A percentile compares a stretch with the other conserved stretches of the same genome.
These are phyloP conservation scores for Linnaemya tessellans DNA, from an alignment of 2,888 invertebrate species.

Conservation along the genomic window DNA sequence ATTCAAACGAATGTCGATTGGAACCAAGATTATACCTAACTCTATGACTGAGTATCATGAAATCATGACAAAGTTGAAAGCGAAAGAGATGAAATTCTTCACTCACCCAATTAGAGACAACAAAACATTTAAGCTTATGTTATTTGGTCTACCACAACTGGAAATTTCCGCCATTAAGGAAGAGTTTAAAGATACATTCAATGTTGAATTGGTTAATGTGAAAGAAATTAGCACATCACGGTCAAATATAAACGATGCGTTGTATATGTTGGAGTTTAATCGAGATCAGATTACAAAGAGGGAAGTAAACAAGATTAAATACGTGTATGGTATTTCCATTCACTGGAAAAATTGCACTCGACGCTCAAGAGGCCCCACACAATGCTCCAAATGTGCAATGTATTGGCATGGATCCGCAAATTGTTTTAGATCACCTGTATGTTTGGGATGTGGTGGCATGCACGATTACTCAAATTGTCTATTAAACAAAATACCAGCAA, in stretches of 20 bases:
- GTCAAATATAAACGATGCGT: neutral
- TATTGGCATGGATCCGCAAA: neutral
- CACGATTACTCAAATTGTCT: neutral
- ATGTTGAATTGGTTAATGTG: neutral
- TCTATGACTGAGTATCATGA: no score
- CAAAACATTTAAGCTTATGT: neutral
- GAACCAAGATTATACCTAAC: no score
- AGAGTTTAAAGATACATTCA: conserved; percentile 2
- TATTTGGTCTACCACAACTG: neutral
- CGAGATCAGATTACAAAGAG: neutral
- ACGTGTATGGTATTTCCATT: neutral
- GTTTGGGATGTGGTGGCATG: neutral
- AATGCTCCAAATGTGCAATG: conserved; percentile 16
- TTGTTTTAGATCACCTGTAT: neutral
- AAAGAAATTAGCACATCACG: neutral
- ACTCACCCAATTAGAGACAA: no score
- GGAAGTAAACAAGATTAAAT: neutral
- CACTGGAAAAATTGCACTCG: neutral
- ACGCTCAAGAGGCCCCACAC: neutral
- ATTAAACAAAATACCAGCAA: neutral
- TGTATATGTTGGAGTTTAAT: neutral
- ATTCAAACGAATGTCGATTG: no score
- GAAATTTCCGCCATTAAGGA: neutral
- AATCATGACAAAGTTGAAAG: no score
- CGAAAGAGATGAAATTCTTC: no score